Base-by-base conservation (phyloP, 2,888 invertebrate genomes). In the Melanchra persicariae region DNA sequence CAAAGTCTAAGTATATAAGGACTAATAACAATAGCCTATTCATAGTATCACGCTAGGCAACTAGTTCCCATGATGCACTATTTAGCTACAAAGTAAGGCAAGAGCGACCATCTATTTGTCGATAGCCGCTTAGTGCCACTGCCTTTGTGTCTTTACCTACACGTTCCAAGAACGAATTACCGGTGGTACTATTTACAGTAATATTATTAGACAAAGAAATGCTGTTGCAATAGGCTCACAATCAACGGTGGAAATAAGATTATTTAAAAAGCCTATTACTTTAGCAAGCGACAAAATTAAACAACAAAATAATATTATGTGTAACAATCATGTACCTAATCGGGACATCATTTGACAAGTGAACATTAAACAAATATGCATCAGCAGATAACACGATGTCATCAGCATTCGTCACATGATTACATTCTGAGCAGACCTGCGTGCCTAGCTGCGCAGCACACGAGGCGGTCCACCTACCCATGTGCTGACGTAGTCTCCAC, bases 81-180 rank as follows among this genome's bases (percentile, higher is more conserved):
- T 90, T 89, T 86, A 85, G 72, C 74, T 86, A 87, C 87, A 85
- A 45, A 85, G 85, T 84, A 81, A 76, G 82, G 85, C 86, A 88
- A 85, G 87, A 88, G 84, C 80, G 82, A 83, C 79, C 84, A 85
- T 73, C 77, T 78, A 58, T 79, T 85, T 85, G 88, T 89, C 89
- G 89, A 83, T 85, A 87, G 85, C 66, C 57, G 22, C 34, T 58
- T 45, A 51, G 26, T 66, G 45, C 22, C 26, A 51, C 30, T 34
- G 52, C 51, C 60, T 65, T 55, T 57, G 86, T 85, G 88, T 88
- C 87, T 89, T 90, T 90, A 58, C 45, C 49, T 47, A 91, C 87
- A 87, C 86, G 83, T 86, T 91, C 91, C 88, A 74, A 90, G 91
- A 92, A 92, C 85, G 72, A 83, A 87, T 88, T 87, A 85, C 83